Evolutionary conservation across 2,113 vertebrate species (phyloP).

Genomic region (Menura novaehollandiae): DNA sequence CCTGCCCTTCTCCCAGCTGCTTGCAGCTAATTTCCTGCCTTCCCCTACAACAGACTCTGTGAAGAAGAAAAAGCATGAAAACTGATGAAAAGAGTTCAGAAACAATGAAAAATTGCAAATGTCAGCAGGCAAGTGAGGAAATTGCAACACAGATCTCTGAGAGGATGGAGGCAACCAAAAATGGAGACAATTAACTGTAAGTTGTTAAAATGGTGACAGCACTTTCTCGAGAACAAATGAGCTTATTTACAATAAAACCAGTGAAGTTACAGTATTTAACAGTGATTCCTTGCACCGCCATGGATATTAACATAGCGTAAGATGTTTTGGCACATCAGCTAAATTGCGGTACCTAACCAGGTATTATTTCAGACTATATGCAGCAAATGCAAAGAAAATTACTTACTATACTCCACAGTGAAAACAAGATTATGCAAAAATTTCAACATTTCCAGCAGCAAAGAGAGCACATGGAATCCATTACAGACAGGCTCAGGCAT

Average conservation of each 20-base stretch:
- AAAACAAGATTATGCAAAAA: background rate
- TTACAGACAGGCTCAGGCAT: background rate
- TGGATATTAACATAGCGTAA: background rate
- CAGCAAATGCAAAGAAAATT: background rate
- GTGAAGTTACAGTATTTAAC: background rate
- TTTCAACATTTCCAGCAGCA: background rate
- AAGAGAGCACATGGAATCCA: background rate
- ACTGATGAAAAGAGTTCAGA: background rate
- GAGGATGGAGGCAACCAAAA: background rate
- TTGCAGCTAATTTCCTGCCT: background rate
- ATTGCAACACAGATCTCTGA: background rate
- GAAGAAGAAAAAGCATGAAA: background rate
- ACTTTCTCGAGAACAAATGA: background rate
- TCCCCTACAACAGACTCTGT: background rate
- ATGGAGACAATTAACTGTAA: background rate
- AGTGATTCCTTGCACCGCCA: background rate
- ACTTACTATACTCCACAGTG: background rate
- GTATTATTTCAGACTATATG: background rate
- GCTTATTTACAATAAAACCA: background rate
- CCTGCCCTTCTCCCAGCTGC: background rate
- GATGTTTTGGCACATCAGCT: background rate
- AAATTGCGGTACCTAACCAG: background rate
- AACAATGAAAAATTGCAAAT: background rate
- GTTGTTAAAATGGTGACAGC: background rate
- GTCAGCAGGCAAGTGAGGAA: background rate